phyloP scores from a whole-genome alignment of 2,797 vertebrate species.

The Sorex maritimensis region DNA sequence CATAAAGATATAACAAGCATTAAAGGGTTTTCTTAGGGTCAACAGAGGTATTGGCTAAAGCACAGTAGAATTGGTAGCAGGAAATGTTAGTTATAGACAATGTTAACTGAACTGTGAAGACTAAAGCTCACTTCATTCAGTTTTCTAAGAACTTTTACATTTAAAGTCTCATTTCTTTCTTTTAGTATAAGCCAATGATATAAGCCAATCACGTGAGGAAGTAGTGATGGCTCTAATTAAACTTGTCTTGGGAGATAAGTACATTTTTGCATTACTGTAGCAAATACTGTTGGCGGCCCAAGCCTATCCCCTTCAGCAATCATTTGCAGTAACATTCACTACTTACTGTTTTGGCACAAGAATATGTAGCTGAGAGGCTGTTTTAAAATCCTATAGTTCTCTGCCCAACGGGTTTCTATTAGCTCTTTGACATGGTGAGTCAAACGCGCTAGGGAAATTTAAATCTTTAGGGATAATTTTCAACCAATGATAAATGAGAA shows the following conservation, averaged over 20 bases:
- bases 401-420: neutral
- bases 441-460: neutral
- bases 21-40: constrained; percentile 17
- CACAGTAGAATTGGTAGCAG: neutral
- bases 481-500: neutral
- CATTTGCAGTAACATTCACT: neutral
- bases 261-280: constrained; percentile 29
- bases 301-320: neutral
- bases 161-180: constrained; percentile 30
- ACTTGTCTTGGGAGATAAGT: constrained; percentile 10
- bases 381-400: neutral
- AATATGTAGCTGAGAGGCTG: no score
- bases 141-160: neutral
- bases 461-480: neutral
- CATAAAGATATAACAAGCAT: neutral
- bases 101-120: constrained; percentile 15
- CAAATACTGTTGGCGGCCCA: neutral
- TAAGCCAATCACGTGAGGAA: constrained; percentile 60
- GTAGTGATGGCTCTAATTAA: constrained; percentile 33
- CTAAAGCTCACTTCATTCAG: neutral
- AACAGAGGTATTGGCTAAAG: neutral
- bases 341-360: neutral
- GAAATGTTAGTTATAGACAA: neutral
- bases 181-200: constrained; percentile 20
- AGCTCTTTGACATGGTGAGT: neutral